A percentile compares a stretch with the other conserved stretches of the same genome.
Conservation (phyloP, 2,113 vertebrate species). For the Dissostichus mawsoni region DNA sequence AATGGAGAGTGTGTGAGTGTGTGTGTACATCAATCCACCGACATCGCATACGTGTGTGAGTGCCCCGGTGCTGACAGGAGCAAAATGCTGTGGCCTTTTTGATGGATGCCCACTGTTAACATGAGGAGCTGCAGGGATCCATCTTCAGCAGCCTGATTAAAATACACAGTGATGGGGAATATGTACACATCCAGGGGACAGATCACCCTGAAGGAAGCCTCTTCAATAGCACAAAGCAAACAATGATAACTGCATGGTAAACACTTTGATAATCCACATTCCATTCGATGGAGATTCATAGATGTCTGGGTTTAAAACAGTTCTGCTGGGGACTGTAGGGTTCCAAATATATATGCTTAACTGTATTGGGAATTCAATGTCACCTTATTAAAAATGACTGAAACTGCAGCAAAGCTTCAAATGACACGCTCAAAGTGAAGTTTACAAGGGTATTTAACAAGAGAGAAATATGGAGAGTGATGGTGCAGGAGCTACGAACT, state of each 20-base stretch:
- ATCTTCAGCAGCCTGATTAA: conserved; percentile 64
- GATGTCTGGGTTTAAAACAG: not conserved
- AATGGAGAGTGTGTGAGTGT: not conserved
- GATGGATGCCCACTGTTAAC: conserved; percentile 63
- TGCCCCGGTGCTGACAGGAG: conserved; percentile 50
- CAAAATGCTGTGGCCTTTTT: conserved; percentile 50
- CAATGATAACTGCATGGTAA: not conserved
- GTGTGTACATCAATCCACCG: not conserved
- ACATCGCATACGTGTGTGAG: conserved; percentile 4
- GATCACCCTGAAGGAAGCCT: not conserved
- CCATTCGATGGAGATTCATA: not conserved
- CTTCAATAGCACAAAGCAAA: not conserved
- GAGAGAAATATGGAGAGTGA: not conserved
- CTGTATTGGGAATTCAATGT: conserved; percentile 24
- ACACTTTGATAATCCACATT: not conserved
- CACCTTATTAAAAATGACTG: conserved; percentile 11
- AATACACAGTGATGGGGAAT: conserved; percentile 60
- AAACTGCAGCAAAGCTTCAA: conserved; percentile 1
- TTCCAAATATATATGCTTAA: not conserved
- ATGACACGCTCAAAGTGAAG: not conserved
- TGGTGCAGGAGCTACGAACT: not conserved
- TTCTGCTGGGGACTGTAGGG: not conserved
- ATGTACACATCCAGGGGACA: conserved; percentile 28
- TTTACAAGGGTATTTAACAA: not conserved
- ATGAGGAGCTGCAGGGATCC: conserved; percentile 46